Evolutionary conservation across 2,797 vertebrate species (phyloP).

Genomic region (Pampus argenteus): DNA sequence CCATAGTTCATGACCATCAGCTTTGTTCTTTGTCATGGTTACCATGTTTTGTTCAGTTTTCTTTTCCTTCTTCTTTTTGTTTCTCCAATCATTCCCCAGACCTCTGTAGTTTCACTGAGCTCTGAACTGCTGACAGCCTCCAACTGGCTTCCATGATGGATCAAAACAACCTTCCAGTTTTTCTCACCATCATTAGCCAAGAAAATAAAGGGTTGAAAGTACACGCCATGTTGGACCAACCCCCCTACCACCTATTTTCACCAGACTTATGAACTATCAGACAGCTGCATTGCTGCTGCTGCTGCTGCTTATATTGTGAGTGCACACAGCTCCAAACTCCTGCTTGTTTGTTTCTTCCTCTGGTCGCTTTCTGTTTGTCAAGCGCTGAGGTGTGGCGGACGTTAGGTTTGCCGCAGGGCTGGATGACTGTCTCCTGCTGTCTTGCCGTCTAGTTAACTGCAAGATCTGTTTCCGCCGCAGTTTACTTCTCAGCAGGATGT

Average conservation of each 20-base stretch:
- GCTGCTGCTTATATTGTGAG: neutral
- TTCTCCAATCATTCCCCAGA: neutral
- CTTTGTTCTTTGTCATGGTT: neutral
- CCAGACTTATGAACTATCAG: constrained; percentile 19
- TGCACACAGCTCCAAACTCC: neutral
- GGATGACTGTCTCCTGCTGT: constrained; percentile 32
- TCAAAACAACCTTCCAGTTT: constrained; percentile 28
- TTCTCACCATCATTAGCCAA: constrained; percentile 18
- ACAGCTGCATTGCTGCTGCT: constrained; percentile 37
- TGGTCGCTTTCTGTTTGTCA: neutral
- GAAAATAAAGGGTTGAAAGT: constrained; percentile 31
- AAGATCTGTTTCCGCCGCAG: neutral
- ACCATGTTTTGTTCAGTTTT: neutral
- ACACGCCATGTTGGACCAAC: neutral
- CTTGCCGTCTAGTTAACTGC: constrained; percentile 22
- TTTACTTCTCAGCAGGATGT: constrained; percentile 8
- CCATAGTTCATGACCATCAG: constrained; percentile 3
- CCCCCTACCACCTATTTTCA: neutral
- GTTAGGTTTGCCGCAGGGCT: neutral
- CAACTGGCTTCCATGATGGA: constrained; percentile 28
- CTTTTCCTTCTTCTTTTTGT: constrained; percentile 1
- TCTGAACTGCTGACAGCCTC: constrained; percentile 11
- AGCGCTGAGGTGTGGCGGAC: neutral
- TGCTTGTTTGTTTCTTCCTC: neutral
- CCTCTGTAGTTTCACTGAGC: neutral